phyloP scores from a whole-genome alignment of 2,888 invertebrate species.

The Theretra japonica region DNA sequence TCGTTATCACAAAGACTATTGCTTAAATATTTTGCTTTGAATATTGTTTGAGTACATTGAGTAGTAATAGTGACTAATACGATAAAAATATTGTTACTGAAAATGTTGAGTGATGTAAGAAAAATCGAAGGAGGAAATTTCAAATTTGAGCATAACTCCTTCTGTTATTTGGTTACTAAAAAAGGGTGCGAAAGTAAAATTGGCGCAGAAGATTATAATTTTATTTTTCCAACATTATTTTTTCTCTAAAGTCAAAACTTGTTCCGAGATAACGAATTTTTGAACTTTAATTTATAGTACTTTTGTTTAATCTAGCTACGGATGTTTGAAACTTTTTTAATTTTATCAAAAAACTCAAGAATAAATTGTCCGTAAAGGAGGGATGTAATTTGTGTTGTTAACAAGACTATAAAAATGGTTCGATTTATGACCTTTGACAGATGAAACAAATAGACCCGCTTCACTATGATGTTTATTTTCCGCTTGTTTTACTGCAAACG shows the following conservation, averaged over 20 bases:
- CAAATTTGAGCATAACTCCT: neutral
- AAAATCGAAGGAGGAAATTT: neutral
- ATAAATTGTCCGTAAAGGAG: conserved; percentile 5
- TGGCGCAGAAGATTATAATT: neutral
- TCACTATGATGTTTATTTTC: neutral
- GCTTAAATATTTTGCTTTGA: too few species aligned
- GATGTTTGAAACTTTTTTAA: conserved; percentile 24
- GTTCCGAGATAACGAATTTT: conserved; percentile 10
- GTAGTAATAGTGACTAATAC: neutral
- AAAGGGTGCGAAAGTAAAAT: neutral
- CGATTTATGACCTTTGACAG: neutral
- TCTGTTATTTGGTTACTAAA: neutral
- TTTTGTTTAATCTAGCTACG: conserved; percentile 12
- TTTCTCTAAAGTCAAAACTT: conserved; percentile 14
- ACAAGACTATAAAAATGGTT: conserved; percentile 7
- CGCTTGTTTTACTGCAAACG: neutral
- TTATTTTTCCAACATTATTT: neutral
- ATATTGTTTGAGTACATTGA: too few species aligned
- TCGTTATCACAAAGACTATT: too few species aligned
- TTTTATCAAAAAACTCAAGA: conserved; percentile 20
- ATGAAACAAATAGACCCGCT: neutral
- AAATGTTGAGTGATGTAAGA: neutral
- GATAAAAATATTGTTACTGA: neutral
- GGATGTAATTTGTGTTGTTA: conserved; percentile 17
- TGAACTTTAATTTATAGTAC: conserved; percentile 3